Conservation (phyloP, 2,797 vertebrate genomes). For the Fistularia tabacaria region DNA sequence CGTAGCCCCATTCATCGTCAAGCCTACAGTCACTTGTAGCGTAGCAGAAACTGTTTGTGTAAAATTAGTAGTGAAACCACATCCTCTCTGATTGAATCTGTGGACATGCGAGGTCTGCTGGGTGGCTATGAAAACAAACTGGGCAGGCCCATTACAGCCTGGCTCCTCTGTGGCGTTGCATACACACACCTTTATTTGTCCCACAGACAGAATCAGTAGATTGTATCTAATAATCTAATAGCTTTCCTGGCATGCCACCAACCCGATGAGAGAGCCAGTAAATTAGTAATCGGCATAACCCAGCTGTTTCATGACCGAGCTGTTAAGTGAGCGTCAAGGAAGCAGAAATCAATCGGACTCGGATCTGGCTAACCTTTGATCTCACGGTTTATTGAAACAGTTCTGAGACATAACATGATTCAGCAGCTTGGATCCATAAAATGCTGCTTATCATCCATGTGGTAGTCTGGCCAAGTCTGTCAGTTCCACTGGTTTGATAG, state of each 20-base stretch:
- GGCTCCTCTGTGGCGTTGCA: slow-evolving; percentile 26
- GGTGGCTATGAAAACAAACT: slow-evolving; percentile 67
- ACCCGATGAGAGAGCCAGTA: slow-evolving; percentile 4
- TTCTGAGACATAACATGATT: slow-evolving; percentile 24
- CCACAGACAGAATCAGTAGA: slow-evolving; percentile 1
- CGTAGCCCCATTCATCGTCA: slow-evolving; percentile 25
- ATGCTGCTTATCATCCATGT: slow-evolving; percentile 26
- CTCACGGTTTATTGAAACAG: slow-evolving; percentile 21
- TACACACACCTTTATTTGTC: slow-evolving; percentile 4
- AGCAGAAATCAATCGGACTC: slow-evolving; percentile 7
- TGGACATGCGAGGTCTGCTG: slow-evolving; percentile 51
- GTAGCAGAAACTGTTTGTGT: slow-evolving; percentile 50
- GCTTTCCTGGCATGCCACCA: slow-evolving; percentile 25
- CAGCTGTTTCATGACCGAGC: slow-evolving; percentile 5
- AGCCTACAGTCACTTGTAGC: slow-evolving; percentile 16
- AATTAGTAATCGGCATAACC: slow-evolving; percentile 1
- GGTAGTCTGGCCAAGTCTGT: slow-evolving; percentile 31
- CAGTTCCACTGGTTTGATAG: slow-evolving; percentile 26
- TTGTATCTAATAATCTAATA: slow-evolving; percentile 8
- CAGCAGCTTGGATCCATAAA: slow-evolving; percentile 20
- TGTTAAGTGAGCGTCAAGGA: slow-evolving; percentile 7
- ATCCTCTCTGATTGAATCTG: slow-evolving; percentile 70
- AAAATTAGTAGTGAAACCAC: slow-evolving; percentile 69
- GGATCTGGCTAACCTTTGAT: slow-evolving; percentile 19
- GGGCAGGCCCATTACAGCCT: slow-evolving; percentile 47